A percentile compares a stretch with the other conserved stretches of the same genome.
These are phyloP conservation scores for Heliangelus exortis DNA, from an alignment of 2,797 vertebrate species.

Conservation along the genomic window DNA sequence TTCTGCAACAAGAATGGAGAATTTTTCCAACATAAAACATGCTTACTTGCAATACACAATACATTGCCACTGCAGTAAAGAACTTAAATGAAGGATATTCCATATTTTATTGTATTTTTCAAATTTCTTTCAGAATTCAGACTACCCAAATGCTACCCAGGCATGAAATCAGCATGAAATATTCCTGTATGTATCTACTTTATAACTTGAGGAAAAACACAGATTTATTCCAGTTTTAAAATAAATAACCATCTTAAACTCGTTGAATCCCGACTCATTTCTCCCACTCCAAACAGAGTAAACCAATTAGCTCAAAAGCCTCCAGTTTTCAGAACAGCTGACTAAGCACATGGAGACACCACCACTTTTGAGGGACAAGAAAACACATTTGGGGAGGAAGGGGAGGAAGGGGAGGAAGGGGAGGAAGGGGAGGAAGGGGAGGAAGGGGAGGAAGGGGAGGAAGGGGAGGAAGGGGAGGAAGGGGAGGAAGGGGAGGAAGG, in stretches of 20 bases:
- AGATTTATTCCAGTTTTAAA: not conserved
- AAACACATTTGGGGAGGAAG: no score
- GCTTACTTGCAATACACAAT: not conserved
- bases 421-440: no score
- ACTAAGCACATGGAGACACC: not conserved
- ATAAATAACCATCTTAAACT: not conserved
- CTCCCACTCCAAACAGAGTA: not conserved
- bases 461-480: no score
- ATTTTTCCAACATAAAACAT: not conserved
- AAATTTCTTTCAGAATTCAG: not conserved
- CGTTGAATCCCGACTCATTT: not conserved
- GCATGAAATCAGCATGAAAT: not conserved
- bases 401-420: no score
- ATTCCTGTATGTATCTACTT: not conserved
- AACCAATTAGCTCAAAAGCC: not conserved
- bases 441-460: no score
- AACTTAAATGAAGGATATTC: not conserved
- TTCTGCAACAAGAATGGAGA: not conserved
- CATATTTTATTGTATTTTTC: not conserved
- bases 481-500: no score
- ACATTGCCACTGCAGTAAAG: not conserved
- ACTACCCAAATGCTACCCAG: not conserved
- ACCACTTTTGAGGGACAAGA: not conserved
- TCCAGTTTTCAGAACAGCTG: not conserved
- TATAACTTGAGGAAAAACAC: not conserved